phyloP scores from a whole-genome alignment of 1,140 invertebrate genomes.

The Drosophila truncata region DNA sequence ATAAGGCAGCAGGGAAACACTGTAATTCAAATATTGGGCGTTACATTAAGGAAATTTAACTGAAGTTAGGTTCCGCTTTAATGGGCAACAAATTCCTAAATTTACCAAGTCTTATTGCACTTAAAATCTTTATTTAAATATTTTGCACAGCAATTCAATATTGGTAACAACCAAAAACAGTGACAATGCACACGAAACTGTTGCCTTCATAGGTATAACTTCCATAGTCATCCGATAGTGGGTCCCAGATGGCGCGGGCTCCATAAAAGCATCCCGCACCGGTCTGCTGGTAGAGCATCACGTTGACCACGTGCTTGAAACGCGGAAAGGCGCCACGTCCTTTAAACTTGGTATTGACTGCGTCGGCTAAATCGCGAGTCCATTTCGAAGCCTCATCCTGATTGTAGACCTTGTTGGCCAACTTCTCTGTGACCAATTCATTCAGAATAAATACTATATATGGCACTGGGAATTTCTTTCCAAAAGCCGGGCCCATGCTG shows the following conservation, averaged over 20 bases:
- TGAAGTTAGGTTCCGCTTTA: neutral
- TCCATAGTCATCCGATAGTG: constrained; percentile 51
- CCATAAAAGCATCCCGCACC: constrained; percentile 62
- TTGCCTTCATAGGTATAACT: constrained; percentile 27
- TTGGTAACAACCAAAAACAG: constrained; percentile 59
- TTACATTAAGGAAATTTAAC: neutral
- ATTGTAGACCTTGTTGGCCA: constrained; percentile 38
- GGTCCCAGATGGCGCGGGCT: constrained; percentile 66
- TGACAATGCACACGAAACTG: constrained; percentile 47
- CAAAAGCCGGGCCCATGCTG: constrained; percentile 63
- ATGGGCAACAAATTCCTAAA: neutral
- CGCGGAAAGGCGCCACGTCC: constrained; percentile 29
- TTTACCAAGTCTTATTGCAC: too few relatives aligned
- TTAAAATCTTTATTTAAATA: neutral
- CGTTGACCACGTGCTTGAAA: constrained; percentile 64
- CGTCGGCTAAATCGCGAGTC: constrained; percentile 60
- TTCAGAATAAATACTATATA: constrained; percentile 32
- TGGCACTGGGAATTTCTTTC: constrained; percentile 55
- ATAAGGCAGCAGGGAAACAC: neutral
- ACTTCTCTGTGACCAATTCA: too few relatives aligned
- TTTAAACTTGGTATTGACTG: constrained; percentile 42
- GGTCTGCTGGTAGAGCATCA: constrained; percentile 62
- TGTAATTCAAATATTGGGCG: constrained; percentile 10
- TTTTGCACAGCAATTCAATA: constrained; percentile 36
- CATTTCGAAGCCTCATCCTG: constrained; percentile 51